A percentile compares a stretch with the other conserved stretches of the same genome.
Conservation (phyloP, 2,797 vertebrate species). For the Megaceryle alcyon region DNA sequence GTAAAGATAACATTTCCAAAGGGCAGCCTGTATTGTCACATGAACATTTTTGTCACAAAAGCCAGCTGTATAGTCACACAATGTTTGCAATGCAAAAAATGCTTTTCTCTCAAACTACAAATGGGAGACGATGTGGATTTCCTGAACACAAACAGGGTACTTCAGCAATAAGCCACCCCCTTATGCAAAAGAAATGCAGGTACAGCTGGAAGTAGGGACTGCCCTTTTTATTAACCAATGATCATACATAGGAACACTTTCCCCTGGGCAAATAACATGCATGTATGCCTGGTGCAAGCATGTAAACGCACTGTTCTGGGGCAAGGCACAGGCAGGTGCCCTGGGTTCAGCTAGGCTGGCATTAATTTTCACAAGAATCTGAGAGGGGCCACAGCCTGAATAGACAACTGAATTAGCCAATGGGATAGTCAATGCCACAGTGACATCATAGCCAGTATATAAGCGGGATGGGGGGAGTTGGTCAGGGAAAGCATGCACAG, state of each 20-base stretch:
- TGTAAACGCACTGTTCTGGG: accelerated
- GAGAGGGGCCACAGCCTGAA: background rate
- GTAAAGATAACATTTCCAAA: background rate
- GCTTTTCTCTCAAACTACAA: background rate
- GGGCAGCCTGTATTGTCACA: background rate
- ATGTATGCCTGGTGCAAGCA: background rate
- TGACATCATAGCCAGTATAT: background rate
- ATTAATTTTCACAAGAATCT: background rate
- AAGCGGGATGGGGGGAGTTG: too few relatives aligned
- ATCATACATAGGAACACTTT: background rate
- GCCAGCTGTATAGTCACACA: background rate
- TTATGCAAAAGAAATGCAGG: background rate
- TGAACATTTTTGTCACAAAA: background rate
- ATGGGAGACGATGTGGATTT: background rate
- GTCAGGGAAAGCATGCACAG: too few relatives aligned
- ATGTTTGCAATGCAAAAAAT: background rate
- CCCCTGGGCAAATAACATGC: background rate
- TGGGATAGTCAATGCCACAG: background rate
- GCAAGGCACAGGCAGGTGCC: background rate
- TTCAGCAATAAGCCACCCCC: background rate
- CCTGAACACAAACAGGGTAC: background rate
- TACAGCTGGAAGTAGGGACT: background rate
- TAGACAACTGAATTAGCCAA: background rate
- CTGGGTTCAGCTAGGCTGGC: background rate
- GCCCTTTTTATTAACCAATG: background rate